Conservation (phyloP, 2,797 vertebrate genomes). For the Astyanax mexicanus region DNA sequence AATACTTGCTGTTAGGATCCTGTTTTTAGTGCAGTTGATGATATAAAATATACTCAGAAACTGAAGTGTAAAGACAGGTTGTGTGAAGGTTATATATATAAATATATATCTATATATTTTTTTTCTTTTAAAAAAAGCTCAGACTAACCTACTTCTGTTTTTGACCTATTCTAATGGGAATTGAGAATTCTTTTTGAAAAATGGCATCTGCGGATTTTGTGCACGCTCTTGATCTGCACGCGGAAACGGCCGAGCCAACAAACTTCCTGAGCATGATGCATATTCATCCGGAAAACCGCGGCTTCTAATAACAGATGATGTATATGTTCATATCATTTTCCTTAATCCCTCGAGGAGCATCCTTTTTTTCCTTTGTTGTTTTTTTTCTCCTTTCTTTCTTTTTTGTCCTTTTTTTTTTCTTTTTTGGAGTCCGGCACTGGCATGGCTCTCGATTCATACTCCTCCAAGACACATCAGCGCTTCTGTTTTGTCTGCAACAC, state of each 20-base stretch:
- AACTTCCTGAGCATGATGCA: conserved; percentile 36
- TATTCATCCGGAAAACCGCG: conserved; percentile 33
- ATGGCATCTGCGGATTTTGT: conserved; percentile 20
- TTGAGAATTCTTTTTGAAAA: conserved; percentile 26
- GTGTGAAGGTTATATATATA: background rate
- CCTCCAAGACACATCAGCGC: conserved; percentile 71
- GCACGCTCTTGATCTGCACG: conserved; percentile 34
- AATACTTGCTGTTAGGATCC: too few relatives aligned
- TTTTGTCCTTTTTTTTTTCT: background rate
- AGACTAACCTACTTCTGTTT: conserved; percentile 32
- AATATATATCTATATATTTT: too few relatives aligned
- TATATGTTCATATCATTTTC: conserved; percentile 45
- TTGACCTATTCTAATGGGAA: conserved; percentile 8
- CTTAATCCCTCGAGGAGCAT: conserved; percentile 39
- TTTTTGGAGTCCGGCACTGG: conserved; percentile 26
- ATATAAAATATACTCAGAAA: too few relatives aligned
- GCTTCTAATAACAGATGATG: conserved; percentile 46
- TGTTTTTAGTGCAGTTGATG: too few relatives aligned
- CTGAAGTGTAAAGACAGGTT: background rate
- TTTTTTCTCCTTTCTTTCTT: background rate
- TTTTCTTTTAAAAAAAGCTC: conserved; percentile 28
- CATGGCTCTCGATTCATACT: conserved; percentile 59
- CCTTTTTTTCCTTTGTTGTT: background rate
- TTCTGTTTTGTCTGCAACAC: conserved; percentile 73
- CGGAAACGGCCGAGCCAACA: conserved; percentile 14